A percentile compares a stretch with the other conserved stretches of the same genome.
Conservation (phyloP, 2,797 vertebrate genomes). For the Lepus oiostolus region DNA sequence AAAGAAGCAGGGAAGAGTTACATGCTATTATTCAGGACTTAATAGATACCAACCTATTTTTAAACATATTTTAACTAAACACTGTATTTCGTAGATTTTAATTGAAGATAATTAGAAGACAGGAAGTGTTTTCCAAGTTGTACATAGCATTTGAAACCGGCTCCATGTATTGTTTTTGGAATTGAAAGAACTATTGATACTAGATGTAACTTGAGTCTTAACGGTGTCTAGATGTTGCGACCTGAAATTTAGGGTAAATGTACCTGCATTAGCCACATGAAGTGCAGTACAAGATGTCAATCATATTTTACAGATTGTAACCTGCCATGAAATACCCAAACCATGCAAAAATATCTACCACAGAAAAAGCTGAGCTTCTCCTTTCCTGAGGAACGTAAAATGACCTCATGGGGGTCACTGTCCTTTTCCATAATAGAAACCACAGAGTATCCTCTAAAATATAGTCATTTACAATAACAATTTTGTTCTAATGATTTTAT, state of each 20-base stretch:
- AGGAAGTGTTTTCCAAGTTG: conserved; percentile 71
- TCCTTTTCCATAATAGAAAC: conserved; percentile 51
- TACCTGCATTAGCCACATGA: neutral
- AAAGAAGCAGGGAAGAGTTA: conserved; percentile 81
- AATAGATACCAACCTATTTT: conserved; percentile 78
- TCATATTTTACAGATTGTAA: conserved; percentile 10
- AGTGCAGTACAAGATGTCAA: neutral
- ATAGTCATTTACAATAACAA: conserved; percentile 21
- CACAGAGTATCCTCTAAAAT: conserved; percentile 20
- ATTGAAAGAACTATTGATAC: conserved; percentile 69
- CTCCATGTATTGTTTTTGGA: conserved; percentile 77
- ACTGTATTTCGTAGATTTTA: conserved; percentile 72
- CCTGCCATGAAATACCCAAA: conserved; percentile 9
- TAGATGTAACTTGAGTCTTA: neutral
- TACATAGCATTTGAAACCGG: conserved; percentile 79
- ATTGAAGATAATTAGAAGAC: conserved; percentile 78
- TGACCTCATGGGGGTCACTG: neutral
- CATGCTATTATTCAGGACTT: conserved; percentile 74
- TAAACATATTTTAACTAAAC: conserved; percentile 75
- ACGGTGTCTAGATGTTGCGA: conserved; percentile 47
- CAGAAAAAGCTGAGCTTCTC: neutral
- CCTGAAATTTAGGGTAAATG: neutral
- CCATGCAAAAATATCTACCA: conserved; percentile 24
- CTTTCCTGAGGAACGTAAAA: conserved; percentile 47
- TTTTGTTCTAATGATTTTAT: conserved; percentile 37